These are phyloP conservation scores for Anarsia innoxiella DNA, from an alignment of 2,888 invertebrate species.

Conservation along the genomic window DNA sequence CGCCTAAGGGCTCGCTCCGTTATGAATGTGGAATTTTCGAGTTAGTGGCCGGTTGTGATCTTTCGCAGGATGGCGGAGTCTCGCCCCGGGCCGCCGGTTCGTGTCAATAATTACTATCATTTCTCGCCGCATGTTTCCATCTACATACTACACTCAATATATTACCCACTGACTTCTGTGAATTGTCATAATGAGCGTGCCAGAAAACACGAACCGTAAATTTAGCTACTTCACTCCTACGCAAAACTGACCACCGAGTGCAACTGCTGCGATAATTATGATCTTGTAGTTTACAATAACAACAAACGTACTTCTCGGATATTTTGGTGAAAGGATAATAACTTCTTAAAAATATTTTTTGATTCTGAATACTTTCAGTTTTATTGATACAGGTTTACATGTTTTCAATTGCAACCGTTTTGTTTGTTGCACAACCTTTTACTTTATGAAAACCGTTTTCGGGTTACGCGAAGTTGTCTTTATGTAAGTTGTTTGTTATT, in stretches of 20 bases:
- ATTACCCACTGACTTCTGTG: conserved; percentile 61
- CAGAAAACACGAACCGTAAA: conserved; percentile 37
- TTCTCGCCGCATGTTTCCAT: conserved; percentile 53
- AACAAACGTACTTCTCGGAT: too few relatives aligned
- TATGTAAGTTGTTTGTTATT: too few relatives aligned
- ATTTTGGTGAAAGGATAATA: too few relatives aligned
- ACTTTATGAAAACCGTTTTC: too few relatives aligned
- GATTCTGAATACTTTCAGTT: neutral
- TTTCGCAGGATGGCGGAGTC: conserved; percentile 39
- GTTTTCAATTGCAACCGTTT: too few relatives aligned
- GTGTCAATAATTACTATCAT: conserved; percentile 73
- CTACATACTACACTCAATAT: conserved; percentile 51
- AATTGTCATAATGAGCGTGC: conserved; percentile 60
- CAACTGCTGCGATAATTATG: too few relatives aligned
- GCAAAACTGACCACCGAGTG: too few relatives aligned
- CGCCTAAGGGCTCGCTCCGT: conserved; percentile 55
- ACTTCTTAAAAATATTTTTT: too few relatives aligned
- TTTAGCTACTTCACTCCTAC: conserved; percentile 38
- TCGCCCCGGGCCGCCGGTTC: conserved; percentile 47
- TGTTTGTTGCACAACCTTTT: too few relatives aligned
- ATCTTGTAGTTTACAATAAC: too few relatives aligned
- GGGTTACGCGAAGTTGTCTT: too few relatives aligned
- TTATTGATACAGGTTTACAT: too few relatives aligned
- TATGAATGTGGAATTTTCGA: conserved; percentile 68
- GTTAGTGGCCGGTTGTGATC: conserved; percentile 62